phyloP scores from a whole-genome alignment of 2,113 vertebrate species.

The Odocoileus virginianus region DNA sequence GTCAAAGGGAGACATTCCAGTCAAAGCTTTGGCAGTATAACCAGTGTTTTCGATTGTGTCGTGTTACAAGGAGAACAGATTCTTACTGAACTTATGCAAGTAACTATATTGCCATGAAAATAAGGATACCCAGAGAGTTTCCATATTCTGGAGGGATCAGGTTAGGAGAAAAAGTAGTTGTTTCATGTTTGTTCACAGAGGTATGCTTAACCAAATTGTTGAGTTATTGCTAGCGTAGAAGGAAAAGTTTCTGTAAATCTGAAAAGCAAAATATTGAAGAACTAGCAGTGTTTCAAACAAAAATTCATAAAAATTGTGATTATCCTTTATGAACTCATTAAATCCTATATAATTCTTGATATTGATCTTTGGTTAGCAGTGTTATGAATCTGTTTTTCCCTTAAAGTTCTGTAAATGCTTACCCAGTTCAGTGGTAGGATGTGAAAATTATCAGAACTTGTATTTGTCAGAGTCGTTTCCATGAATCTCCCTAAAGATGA shows the following conservation, averaged over 20 bases:
- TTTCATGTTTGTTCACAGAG: neutral
- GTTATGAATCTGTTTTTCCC: neutral
- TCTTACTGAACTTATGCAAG: neutral
- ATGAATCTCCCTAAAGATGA: neutral
- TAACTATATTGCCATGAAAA: neutral
- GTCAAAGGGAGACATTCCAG: neutral
- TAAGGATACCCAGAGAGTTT: neutral
- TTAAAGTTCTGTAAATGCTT: neutral
- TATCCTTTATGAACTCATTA: neutral
- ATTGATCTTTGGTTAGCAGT: neutral
- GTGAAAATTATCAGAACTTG: neutral
- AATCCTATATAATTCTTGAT: neutral
- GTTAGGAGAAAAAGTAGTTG: neutral
- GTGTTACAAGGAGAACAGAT: neutral
- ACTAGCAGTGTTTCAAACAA: neutral
- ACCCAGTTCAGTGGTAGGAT: neutral
- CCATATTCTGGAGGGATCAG: neutral
- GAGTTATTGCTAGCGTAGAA: neutral
- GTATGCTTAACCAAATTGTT: neutral
- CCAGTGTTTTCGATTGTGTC: neutral
- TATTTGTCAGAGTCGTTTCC: neutral
- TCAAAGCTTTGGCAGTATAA: neutral
- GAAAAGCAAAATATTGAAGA: neutral
- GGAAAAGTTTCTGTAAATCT: neutral
- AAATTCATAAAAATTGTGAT: neutral